Conservation (phyloP, 2,113 vertebrate genomes). For the Suricata suricatta region DNA sequence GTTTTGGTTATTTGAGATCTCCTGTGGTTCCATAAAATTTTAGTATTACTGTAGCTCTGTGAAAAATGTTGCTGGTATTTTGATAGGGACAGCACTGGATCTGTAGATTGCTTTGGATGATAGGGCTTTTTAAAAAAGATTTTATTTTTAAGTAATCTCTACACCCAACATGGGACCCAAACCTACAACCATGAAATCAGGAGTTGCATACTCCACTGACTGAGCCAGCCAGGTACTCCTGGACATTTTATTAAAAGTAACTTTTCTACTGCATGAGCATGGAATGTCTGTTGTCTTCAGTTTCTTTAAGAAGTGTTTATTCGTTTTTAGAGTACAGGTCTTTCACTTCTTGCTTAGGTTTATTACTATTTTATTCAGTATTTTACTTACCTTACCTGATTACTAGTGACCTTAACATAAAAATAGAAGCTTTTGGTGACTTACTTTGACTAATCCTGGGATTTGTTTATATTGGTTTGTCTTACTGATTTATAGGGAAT, state of each 20-base stretch:
- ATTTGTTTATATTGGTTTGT: neutral
- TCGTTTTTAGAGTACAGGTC: neutral
- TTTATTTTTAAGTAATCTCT: neutral
- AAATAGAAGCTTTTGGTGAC: neutral
- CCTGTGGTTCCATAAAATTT: neutral
- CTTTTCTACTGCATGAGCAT: neutral
- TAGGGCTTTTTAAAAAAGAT: neutral
- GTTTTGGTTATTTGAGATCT: neutral
- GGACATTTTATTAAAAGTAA: neutral
- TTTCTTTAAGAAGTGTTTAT: neutral
- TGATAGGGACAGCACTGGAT: neutral
- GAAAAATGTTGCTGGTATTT: neutral
- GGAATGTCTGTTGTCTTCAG: neutral
- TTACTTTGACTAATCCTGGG: neutral
- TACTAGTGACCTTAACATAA: slow-evolving; percentile 46
- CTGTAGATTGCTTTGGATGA: neutral
- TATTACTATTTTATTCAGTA: neutral
- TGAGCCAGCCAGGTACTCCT: neutral
- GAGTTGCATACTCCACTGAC: neutral
- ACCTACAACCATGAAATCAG: neutral
- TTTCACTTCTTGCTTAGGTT: neutral
- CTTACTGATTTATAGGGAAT: slow-evolving; percentile 9
- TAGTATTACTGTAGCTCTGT: neutral
- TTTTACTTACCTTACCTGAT: slow-evolving; percentile 6
- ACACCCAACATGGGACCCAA: neutral